These are phyloP conservation scores for Vombatus ursinus DNA, from an alignment of 2,113 vertebrate species.

Conservation along the genomic window DNA sequence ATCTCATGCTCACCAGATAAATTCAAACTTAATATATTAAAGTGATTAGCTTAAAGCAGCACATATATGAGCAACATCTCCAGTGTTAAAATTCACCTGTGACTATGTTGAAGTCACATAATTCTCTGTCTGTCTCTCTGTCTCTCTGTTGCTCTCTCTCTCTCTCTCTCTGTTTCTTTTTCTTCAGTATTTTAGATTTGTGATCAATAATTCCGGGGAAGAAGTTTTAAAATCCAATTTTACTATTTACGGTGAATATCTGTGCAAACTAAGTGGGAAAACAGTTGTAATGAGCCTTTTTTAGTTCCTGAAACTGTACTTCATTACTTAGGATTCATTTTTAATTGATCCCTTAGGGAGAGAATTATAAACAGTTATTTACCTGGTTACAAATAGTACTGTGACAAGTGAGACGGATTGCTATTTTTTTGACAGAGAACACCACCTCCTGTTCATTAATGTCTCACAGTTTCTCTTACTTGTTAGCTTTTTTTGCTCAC, in stretches of 20 bases:
- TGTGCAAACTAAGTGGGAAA: conserved; percentile 16
- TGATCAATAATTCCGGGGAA: neutral
- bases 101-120: neutral
- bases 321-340: conserved; percentile 69
- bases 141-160: no score
- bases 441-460: conserved; percentile 66
- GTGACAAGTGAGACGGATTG: conserved; percentile 48
- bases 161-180: neutral
- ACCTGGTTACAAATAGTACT: conserved; percentile 56
- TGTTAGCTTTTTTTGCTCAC: conserved; percentile 67
- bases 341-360: conserved; percentile 75
- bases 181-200: conserved; percentile 33
- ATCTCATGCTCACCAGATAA: conserved; percentile 14
- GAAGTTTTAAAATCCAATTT: conserved; percentile 34
- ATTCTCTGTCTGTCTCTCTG: neutral
- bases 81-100: conserved; percentile 21
- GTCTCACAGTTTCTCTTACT: conserved; percentile 71
- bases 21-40: conserved; percentile 16
- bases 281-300: conserved; percentile 60
- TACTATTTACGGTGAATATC: conserved; percentile 43
- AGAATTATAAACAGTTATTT: conserved; percentile 75
- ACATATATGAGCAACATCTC: neutral
- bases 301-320: conserved; percentile 65
- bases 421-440: conserved; percentile 56
- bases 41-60: conserved; percentile 14